phyloP scores from a whole-genome alignment of 2,888 invertebrate genomes.

The Epistrophe grossulariae region DNA sequence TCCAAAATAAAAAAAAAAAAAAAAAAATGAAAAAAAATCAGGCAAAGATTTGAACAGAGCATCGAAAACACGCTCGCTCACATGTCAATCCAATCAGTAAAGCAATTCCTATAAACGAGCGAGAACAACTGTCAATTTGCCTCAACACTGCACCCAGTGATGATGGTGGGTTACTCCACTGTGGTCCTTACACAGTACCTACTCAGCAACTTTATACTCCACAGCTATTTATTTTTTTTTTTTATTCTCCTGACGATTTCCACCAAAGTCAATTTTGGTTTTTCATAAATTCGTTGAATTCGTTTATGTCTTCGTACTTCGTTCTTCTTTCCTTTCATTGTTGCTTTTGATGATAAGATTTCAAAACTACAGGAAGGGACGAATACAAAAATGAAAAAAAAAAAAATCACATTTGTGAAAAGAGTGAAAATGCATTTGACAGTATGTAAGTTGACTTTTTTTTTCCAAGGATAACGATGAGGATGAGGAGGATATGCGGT shows the following conservation, averaged over 20 bases:
- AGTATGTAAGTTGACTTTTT: conserved; percentile 43
- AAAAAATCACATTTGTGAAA: not conserved
- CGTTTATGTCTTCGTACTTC: conserved; percentile 16
- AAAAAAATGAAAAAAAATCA: conserved; percentile 37
- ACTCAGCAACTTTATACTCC: not conserved
- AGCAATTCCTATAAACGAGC: conserved; percentile 49
- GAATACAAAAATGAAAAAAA: not conserved
- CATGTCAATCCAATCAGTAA: conserved; percentile 63
- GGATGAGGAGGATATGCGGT: conserved; percentile 1
- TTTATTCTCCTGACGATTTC: not conserved
- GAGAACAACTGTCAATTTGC: conserved; percentile 65
- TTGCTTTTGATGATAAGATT: conserved; percentile 34
- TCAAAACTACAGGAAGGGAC: conserved; percentile 2
- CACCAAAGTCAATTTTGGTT: conserved; percentile 35
- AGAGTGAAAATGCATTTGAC: conserved; percentile 50
- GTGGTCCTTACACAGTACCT: not conserved
- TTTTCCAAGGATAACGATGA: conserved; percentile 12
- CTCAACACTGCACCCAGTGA: conserved; percentile 28
- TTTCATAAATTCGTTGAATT: conserved; percentile 3
- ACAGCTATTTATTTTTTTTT: not conserved
- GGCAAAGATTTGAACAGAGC: conserved; percentile 26
- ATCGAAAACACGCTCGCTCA: conserved; percentile 42
- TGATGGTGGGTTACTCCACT: not conserved
- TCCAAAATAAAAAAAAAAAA: not conserved
- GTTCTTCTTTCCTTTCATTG: conserved; percentile 14